A percentile compares a stretch with the other conserved stretches of the same genome.
Conservation (phyloP, 2,113 vertebrate genomes). For the Grammomys dolichurus region DNA sequence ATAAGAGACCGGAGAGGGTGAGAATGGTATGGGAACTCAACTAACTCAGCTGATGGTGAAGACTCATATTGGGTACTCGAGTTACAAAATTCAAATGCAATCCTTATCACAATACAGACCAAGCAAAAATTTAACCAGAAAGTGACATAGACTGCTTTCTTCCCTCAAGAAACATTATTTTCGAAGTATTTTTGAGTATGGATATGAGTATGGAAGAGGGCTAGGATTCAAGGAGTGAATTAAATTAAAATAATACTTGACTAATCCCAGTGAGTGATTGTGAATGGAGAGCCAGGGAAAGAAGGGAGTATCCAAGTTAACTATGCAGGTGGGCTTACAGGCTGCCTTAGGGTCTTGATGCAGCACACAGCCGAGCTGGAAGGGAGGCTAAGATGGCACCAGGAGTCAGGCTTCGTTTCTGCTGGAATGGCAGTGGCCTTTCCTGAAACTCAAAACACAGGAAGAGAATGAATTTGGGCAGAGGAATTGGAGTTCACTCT, state of each 20-base stretch:
- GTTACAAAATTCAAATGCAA: neutral
- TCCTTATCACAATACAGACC: neutral
- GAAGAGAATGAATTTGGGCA: neutral
- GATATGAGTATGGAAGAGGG: neutral
- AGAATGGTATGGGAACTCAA: neutral
- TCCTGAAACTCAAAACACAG: conserved; percentile 22
- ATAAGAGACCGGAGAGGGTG: neutral
- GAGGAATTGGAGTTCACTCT: neutral
- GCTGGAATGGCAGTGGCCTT: neutral
- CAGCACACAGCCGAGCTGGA: neutral
- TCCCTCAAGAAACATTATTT: neutral
- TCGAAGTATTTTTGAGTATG: conserved; percentile 24
- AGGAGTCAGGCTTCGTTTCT: conserved; percentile 11
- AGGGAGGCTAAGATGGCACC: neutral
- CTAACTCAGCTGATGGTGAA: neutral
- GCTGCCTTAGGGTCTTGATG: neutral
- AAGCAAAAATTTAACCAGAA: conserved; percentile 16
- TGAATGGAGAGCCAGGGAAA: neutral
- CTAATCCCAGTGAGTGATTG: conserved; percentile 19
- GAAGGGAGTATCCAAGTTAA: neutral
- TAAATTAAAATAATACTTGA: neutral
- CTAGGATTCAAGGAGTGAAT: neutral
- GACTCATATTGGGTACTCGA: neutral
- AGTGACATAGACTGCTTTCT: neutral
- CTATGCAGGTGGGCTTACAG: neutral